Base-by-base conservation (phyloP, 2,113 vertebrate genomes). In the Microtus montanus region DNA sequence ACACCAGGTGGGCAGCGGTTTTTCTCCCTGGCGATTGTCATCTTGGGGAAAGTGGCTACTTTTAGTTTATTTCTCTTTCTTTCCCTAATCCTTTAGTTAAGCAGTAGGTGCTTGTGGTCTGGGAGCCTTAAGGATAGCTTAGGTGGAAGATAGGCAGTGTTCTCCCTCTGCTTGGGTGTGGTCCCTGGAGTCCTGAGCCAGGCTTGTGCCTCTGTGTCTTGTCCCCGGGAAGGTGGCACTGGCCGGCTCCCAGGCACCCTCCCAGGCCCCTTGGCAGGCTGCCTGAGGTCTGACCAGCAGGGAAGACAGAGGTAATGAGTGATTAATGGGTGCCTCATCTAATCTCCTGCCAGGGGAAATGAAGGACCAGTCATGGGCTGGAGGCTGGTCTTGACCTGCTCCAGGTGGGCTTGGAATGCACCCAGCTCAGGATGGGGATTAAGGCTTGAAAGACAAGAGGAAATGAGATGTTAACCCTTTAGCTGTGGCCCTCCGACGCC, bases 401-500 rank as follows among this genome's bases (percentile, higher is more conserved):
- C 85, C 94, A 96, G 94, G 95, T 96, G 61, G 93, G 38, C 28
- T 61, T 92, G 95, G 93, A 97, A 97, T 93, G 97, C 80, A 24
- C 93, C 97, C 96, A 97, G 93, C 96, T 71, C 87, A 94, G 88
- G 68, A 13, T 83, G 87, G 96, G 96, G 98, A 97, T 96, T 97
- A 98, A 87, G 77, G 94, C 95, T 97, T 97, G 83, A 97, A 97
- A 98, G 97, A 98, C 78, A 33, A 93, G 95, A 95, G 96, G 97
- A 92, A 95, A 97, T 98, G 98, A 98, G 98, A 96, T 94, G 97
- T 98, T 98, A 98, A 98, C 98, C 96, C 97, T 96, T 97, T 96
- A 74, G 77, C 92, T 83, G 6, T 89, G 95, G 93, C 77, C 92
- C 92, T 97, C 86, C 75, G 86, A 93, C 49, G 73, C 95, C 95